Evolutionary conservation across 2,113 vertebrate species (phyloP).

Genomic region (Turnix velox): DNA sequence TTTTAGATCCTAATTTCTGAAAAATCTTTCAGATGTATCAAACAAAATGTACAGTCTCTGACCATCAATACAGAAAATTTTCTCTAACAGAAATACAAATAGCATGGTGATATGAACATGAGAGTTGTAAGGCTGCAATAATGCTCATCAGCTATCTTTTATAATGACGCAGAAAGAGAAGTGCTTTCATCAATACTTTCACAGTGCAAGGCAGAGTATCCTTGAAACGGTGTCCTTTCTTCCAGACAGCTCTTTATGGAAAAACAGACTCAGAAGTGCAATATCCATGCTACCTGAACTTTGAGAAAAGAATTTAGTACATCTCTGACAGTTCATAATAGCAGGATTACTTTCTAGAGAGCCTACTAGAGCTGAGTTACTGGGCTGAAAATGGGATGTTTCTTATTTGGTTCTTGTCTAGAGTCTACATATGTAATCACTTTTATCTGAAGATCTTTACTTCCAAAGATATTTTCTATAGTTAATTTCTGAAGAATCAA

Average conservation of each 20-base stretch:
- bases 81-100: neutral
- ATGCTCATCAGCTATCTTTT: neutral
- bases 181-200: neutral
- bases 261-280: conserved; percentile 40
- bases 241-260: neutral
- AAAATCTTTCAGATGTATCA: neutral
- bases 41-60: neutral
- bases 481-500: neutral
- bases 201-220: neutral
- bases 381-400: conserved; percentile 11
- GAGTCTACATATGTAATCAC: neutral
- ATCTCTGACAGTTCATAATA: conserved; percentile 14
- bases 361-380: neutral
- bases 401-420: neutral
- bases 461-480: neutral
- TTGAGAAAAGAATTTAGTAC: conserved; percentile 55
- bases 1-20: neutral
- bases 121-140: neutral
- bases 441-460: neutral
- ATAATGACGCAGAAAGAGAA: neutral
- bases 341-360: conserved; percentile 34
- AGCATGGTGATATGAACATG: neutral
- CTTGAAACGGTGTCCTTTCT: neutral
- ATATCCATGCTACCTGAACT: conserved; percentile 30
- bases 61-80: neutral